These are phyloP conservation scores for Panulirus ornatus DNA, from an alignment of 1,140 invertebrate species.

Conservation along the genomic window DNA sequence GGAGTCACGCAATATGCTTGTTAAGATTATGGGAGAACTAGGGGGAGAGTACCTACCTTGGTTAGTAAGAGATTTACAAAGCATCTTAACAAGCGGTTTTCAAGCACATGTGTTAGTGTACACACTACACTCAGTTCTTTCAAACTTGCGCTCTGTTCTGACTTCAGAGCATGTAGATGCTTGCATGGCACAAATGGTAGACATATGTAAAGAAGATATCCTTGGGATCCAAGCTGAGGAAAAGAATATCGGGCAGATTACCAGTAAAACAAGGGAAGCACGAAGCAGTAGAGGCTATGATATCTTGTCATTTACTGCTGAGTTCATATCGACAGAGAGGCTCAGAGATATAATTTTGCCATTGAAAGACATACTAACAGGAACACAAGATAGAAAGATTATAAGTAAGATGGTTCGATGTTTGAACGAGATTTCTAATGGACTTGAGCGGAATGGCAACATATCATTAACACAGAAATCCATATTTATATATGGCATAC, in stretches of 20 bases:
- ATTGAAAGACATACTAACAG: slow-evolving; percentile 88
- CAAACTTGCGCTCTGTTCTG: slow-evolving; percentile 84
- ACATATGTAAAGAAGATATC: slow-evolving; percentile 90
- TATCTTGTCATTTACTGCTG: slow-evolving; percentile 89
- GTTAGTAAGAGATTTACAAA: slow-evolving; percentile 89
- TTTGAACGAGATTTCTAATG: slow-evolving; percentile 87
- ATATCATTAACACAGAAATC: slow-evolving; percentile 86
- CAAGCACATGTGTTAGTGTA: slow-evolving; percentile 95
- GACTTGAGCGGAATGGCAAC: slow-evolving; percentile 89
- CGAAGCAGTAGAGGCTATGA: slow-evolving; percentile 88
- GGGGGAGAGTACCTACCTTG: slow-evolving; percentile 89
- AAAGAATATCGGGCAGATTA: slow-evolving; percentile 92
- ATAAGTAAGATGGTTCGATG: slow-evolving; percentile 89
- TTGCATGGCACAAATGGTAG: slow-evolving; percentile 88
- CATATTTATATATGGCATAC: slow-evolving; percentile 88
- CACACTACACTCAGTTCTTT: slow-evolving; percentile 91
- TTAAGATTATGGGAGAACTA: slow-evolving; percentile 91
- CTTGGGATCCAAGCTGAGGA: slow-evolving; percentile 93
- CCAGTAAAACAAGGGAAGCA: slow-evolving; percentile 84
- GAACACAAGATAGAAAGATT: slow-evolving; percentile 88
- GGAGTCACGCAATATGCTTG: slow-evolving; percentile 90
- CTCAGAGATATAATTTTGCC: slow-evolving; percentile 89
- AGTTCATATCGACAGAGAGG: slow-evolving; percentile 87
- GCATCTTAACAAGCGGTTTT: slow-evolving; percentile 91
- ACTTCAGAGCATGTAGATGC: slow-evolving; percentile 87